Conservation (phyloP, 2,888 invertebrate genomes). For the Cancer borealis region DNA sequence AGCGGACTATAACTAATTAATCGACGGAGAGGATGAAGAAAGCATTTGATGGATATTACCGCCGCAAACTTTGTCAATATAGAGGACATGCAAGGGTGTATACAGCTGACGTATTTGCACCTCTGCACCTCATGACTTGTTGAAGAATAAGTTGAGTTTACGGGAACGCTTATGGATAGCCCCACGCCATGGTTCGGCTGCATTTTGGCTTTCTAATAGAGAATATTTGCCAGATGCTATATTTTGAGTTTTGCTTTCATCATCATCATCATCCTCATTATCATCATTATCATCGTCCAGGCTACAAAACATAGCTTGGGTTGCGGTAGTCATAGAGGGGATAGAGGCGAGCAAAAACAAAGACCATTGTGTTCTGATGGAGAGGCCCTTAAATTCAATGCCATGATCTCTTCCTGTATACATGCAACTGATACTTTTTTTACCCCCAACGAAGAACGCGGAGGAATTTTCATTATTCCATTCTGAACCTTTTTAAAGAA, state of each 20-base stretch:
- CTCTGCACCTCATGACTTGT: too few species aligned
- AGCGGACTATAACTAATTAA: not conserved
- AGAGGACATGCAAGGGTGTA: not conserved
- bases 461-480: not conserved
- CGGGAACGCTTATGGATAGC: too few species aligned
- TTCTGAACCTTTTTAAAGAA: not conserved
- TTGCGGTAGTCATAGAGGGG: not conserved
- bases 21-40: not conserved
- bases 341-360: constrained; percentile 21
- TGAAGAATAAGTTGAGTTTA: too few species aligned
- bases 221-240: too few species aligned
- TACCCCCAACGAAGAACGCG: not conserved
- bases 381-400: not conserved
- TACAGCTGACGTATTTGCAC: too few species aligned
- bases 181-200: too few species aligned
- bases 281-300: not conserved
- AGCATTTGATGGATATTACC: not conserved
- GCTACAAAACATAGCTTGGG: not conserved
- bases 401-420: constrained; percentile 6
- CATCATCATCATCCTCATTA: too few species aligned
- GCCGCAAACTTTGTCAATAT: not conserved
- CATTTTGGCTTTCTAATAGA: not conserved
- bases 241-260: too few species aligned
- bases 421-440: not conserved
- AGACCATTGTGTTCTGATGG: constrained; percentile 21